phyloP scores from a whole-genome alignment of 37 sponge, comb jelly and placozoan genomes.

The Geodia barretti region DNA sequence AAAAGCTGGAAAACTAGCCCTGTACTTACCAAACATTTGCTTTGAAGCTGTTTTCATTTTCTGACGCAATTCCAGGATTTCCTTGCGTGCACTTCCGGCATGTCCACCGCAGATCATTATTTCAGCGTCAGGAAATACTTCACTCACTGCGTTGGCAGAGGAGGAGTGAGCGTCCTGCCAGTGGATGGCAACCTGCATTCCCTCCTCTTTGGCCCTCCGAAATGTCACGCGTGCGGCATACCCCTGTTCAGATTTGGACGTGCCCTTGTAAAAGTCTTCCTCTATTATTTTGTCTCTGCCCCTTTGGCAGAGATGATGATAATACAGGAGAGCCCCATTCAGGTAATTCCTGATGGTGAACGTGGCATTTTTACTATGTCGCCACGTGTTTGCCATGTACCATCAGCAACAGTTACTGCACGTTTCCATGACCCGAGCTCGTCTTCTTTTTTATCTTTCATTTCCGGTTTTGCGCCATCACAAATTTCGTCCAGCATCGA shows the following conservation, averaged over 20 bases:
- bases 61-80: background rate
- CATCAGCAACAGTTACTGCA: conserved; percentile 36
- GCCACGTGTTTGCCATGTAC: no score
- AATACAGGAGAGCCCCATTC: conserved; percentile 28
- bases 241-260: conserved; percentile 41
- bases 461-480: conserved; percentile 12
- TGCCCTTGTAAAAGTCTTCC: conserved; percentile 26
- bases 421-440: conserved; percentile 37
- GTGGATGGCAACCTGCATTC: conserved; percentile 11
- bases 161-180: no score
- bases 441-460: background rate
- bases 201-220: conserved; percentile 32
- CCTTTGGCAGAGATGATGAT: conserved; percentile 35
- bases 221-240: conserved; percentile 20
- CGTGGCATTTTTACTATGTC: conserved; percentile 16
- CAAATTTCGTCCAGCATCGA: conserved; percentile 34
- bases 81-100: no score
- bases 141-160: background rate
- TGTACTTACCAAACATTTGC: background rate
- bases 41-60: conserved; percentile 21
- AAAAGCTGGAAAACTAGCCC: conserved; percentile 10
- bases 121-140: no score
- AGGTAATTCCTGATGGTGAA: conserved; percentile 23
- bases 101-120: no score
- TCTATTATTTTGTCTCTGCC: conserved; percentile 30